These are phyloP conservation scores for Esox lucius DNA, from an alignment of 2,797 vertebrate species.

Conservation along the genomic window DNA sequence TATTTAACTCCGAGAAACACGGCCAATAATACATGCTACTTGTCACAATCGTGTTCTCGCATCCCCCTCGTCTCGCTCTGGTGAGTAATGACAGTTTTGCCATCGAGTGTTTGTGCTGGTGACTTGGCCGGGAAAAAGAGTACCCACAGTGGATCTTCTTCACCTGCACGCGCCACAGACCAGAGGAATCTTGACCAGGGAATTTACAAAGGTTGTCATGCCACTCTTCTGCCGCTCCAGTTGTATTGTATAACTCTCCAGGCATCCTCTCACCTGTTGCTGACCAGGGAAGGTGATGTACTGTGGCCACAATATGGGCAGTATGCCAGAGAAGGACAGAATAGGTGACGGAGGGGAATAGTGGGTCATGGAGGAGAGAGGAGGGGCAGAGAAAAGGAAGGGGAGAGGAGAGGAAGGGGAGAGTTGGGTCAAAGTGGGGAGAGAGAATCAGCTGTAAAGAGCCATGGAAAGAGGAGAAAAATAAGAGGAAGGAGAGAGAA, in stretches of 20 bases:
- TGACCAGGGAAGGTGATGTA: neutral
- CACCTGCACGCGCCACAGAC: neutral
- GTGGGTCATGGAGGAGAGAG: neutral
- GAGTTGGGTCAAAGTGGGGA: neutral
- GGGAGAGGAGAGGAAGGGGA: neutral
- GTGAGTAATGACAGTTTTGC: constrained; percentile 42
- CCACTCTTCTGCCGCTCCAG: neutral
- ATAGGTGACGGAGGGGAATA: neutral
- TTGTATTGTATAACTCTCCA: neutral
- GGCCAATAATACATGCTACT: constrained; percentile 33
- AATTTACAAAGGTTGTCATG: neutral
- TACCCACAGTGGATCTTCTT: neutral
- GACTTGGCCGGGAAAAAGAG: constrained; percentile 30
- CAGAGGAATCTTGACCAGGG: neutral
- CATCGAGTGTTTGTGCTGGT: constrained; percentile 39
- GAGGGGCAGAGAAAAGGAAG: too few species aligned
- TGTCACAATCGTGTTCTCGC: constrained; percentile 51
- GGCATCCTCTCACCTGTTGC: constrained; percentile 4
- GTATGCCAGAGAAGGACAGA: neutral
- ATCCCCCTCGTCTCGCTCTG: constrained; percentile 40
- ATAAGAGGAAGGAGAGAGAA: neutral
- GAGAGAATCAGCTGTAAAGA: neutral
- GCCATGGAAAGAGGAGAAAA: neutral
- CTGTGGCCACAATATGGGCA: neutral
- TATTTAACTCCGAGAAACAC: constrained; percentile 26